Conservation (phyloP, 2,888 invertebrate species). For the Coremacera marginata region DNA sequence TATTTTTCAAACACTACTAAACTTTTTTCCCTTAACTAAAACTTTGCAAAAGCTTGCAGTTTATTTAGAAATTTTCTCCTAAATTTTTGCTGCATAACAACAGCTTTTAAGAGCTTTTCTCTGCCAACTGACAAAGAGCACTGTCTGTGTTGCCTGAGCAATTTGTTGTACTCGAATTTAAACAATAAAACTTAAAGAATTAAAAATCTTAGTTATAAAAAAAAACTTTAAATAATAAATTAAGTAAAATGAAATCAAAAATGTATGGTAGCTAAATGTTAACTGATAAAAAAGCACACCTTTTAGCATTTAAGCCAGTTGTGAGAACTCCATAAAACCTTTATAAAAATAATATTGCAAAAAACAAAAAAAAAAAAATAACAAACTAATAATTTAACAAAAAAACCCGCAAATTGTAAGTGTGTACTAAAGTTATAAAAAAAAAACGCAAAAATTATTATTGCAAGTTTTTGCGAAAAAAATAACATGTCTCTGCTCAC, state of each 20-base stretch:
- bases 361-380: constrained; percentile 34
- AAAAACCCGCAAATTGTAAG: background rate
- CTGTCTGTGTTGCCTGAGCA: background rate
- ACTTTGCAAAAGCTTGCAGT: no score
- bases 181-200: constrained; percentile 14
- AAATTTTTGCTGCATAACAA: no score
- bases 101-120: no score
- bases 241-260: background rate
- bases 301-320: constrained; percentile 21
- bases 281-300: constrained; percentile 21
- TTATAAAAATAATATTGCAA: constrained; percentile 47
- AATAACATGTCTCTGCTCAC: background rate
- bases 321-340: constrained; percentile 18
- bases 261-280: constrained; percentile 36
- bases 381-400: background rate
- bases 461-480: background rate
- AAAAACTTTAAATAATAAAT: background rate
- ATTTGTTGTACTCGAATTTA: constrained; percentile 17
- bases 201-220: background rate
- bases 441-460: background rate
- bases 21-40: no score
- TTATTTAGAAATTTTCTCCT: no score
- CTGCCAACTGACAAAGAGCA: background rate
- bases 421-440: background rate
- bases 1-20: no score